These are phyloP conservation scores for Loriculus beryllinus DNA, from an alignment of 2,797 vertebrate genomes.

Conservation along the genomic window DNA sequence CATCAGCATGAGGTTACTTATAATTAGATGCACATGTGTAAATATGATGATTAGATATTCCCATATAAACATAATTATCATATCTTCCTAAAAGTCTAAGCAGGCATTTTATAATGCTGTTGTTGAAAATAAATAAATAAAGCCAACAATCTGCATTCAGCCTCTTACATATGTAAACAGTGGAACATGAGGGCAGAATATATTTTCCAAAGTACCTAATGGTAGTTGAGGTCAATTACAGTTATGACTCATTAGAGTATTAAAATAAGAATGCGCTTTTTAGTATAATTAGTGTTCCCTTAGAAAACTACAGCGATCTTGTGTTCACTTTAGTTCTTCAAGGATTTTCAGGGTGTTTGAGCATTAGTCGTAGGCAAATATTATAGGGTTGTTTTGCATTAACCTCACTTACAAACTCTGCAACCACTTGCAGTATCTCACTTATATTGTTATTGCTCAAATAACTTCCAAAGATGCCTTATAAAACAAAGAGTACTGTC, in stretches of 20 bases:
- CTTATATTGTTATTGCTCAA: not conserved
- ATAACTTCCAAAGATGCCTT: not conserved
- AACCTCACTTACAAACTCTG: not conserved
- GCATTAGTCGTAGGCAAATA: not conserved
- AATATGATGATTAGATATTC: conserved; percentile 71
- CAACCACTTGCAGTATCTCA: not conserved
- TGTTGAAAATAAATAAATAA: conserved; percentile 33
- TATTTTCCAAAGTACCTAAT: conserved; percentile 31
- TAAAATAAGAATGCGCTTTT: conserved; percentile 45
- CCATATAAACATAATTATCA: conserved; percentile 66
- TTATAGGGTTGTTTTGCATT: not conserved
- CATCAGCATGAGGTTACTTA: conserved; percentile 67
- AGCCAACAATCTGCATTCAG: not conserved
- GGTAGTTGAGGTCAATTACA: conserved; percentile 53
- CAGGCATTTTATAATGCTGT: not conserved
- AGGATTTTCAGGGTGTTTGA: not conserved
- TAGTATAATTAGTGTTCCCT: conserved; percentile 39
- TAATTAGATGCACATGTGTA: conserved; percentile 64
- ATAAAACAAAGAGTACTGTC: not conserved
- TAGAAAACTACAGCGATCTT: conserved; percentile 7
- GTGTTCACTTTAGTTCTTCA: not conserved
- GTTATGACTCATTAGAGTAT: conserved; percentile 47
- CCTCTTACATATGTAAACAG: conserved; percentile 19
- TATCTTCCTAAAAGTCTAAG: conserved; percentile 25
- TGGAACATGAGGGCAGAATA: not conserved